Percentiles rank a stretch among this genome's conserved stretches.
These are phyloP conservation scores for Centropristis striata DNA, from an alignment of 2,113 vertebrate genomes.

Conservation along the genomic window DNA sequence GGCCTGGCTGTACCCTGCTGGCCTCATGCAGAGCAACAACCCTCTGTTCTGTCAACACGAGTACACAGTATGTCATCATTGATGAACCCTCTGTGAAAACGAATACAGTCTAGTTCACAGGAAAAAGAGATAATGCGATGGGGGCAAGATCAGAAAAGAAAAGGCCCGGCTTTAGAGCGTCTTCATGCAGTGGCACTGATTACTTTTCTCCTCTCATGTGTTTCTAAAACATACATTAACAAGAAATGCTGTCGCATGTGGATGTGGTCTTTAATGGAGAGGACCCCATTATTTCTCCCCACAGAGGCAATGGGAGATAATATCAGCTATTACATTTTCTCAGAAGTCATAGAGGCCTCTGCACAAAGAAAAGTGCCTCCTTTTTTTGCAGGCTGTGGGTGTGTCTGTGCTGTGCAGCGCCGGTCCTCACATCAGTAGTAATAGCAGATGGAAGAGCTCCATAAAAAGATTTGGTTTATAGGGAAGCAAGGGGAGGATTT, in stretches of 20 bases:
- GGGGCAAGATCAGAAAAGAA: conserved; percentile 56
- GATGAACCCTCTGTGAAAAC: conserved; percentile 63
- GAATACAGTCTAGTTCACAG: conserved; percentile 52
- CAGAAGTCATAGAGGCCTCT: conserved; percentile 58
- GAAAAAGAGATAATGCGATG: conserved; percentile 62
- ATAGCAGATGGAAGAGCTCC: conserved; percentile 41
- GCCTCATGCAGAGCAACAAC: conserved; percentile 53
- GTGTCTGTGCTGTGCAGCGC: conserved; percentile 46
- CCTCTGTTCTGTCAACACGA: conserved; percentile 63
- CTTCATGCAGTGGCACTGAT: conserved; percentile 62
- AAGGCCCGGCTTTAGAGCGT: conserved; percentile 43
- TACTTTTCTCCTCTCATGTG: conserved; percentile 63
- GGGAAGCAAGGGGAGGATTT: conserved; percentile 40
- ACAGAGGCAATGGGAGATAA: conserved; percentile 66
- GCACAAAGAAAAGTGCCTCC: conserved; percentile 66
- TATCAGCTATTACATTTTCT: conserved; percentile 80
- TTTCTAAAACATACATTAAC: conserved; percentile 68
- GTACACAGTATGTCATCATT: conserved; percentile 66
- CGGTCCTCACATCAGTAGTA: conserved; percentile 12
- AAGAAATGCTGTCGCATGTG: conserved; percentile 60
- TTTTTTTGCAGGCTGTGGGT: conserved; percentile 57
- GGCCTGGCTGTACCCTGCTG: conserved; percentile 40
- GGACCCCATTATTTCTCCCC: conserved; percentile 67
- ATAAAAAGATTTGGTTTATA: conserved; percentile 39
- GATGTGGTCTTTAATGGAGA: conserved; percentile 72